Evolutionary conservation across 2,888 invertebrate species (phyloP).

Genomic region (Aphodius granarius): DNA sequence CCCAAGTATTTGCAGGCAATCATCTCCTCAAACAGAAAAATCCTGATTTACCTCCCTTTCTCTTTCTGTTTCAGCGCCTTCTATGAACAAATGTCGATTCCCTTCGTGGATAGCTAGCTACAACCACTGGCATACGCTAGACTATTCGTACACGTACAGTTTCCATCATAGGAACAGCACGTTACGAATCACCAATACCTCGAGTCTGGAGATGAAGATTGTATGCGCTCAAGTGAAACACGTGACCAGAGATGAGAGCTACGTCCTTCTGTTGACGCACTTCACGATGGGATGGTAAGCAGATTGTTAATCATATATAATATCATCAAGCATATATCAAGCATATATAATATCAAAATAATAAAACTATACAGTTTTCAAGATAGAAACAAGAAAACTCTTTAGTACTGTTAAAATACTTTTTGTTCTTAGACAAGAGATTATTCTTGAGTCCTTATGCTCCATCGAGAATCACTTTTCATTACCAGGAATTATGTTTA

Average conservation of each 20-base stretch:
- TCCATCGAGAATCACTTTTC: not conserved
- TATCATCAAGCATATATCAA: not conserved
- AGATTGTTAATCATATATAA: too few species aligned
- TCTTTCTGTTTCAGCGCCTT: constrained; percentile 60
- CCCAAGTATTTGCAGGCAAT: not conserved
- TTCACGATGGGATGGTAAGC: constrained; percentile 75
- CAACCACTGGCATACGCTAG: constrained; percentile 87
- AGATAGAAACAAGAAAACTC: too few species aligned
- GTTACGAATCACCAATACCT: constrained; percentile 65
- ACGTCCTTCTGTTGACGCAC: constrained; percentile 67
- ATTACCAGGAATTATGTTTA: not conserved
- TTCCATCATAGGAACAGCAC: constrained; percentile 83
- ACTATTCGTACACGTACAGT: constrained; percentile 82
- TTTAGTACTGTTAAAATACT: too few species aligned
- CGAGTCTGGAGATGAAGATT: constrained; percentile 66
- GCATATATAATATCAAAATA: too few species aligned
- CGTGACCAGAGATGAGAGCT: constrained; percentile 59
- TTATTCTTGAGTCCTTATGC: not conserved
- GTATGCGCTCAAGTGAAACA: constrained; percentile 67
- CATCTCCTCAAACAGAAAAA: not conserved
- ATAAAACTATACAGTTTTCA: too few species aligned
- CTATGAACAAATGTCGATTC: constrained; percentile 79
- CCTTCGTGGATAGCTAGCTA: constrained; percentile 84
- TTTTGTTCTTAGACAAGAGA: not conserved
- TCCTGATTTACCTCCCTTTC: not conserved